Base-by-base conservation (phyloP, 2,888 invertebrate genomes). In the Tiliacea aurago region DNA sequence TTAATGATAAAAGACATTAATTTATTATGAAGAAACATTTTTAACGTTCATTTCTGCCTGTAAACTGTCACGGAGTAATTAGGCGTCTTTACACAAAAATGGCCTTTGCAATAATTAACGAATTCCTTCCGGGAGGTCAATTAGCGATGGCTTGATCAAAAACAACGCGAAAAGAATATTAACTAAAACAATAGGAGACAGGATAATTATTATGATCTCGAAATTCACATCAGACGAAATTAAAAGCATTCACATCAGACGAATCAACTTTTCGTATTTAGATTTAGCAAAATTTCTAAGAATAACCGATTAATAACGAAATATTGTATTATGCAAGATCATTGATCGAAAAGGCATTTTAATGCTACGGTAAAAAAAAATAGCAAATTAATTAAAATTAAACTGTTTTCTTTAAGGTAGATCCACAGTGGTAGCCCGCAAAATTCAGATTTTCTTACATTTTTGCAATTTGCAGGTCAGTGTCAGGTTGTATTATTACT, bases 61-160 rank as follows among this genome's bases (percentile, higher is more conserved):
- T 78, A 76, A 83, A 80, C 69, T 70, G 83, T 80, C 74, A 70
- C 47, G 37, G 74, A 41, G 73, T 85, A 87, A 88, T 87, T 84
- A 86, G 84, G 73, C 81, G 85, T 84, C 70, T 83, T 85, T 78
- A 63, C 55, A 76, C 80, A 75, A 86, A 86, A 83, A 83, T 84
- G 70, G 61, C 84, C 73, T 73, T 87, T 84, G 88, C 80, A 86
- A 86, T 90, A 87, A 88, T 89, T 89, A 88, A 86, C 61, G 80
- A 87, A 87, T 86, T 85, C 81, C 83, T 86, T 86, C 84, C 80
- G 72, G 81, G 75, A 84, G 83, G 80, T 86, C 87, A 89, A 89
- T 90, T 90, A 89, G 87, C 73, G 78, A 81, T 67, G 58, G 58
- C 59, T 79, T 79, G 73, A 84, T 76, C 78, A 77, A 78, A 74